Evolutionary conservation across 2,888 invertebrate genomes (phyloP).

Genomic region (Nephrotoma flavescens): DNA sequence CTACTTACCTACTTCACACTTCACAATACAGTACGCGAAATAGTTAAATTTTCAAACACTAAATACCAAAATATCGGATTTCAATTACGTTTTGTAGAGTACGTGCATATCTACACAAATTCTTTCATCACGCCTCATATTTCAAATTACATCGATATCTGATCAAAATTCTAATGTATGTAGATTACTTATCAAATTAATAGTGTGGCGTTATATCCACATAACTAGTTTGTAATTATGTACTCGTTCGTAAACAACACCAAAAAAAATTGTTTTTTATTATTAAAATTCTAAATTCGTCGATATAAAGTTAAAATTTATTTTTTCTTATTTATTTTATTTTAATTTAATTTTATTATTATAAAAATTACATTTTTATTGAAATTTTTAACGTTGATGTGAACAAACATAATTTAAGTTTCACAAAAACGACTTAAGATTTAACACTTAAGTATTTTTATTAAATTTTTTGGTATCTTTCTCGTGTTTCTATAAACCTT

Average conservation of each 20-base stretch:
- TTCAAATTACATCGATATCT: not conserved
- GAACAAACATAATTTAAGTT: constrained; percentile 1
- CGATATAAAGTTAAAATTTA: not conserved
- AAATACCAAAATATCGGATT: not conserved
- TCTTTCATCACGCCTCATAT: not conserved
- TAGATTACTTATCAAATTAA: not conserved
- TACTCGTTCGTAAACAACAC: not conserved
- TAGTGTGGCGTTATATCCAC: not conserved
- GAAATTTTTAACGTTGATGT: not conserved
- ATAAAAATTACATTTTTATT: constrained; percentile 1
- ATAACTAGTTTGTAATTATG: not conserved
- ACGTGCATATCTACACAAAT: not conserved
- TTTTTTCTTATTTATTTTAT: not conserved
- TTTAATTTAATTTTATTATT: constrained; percentile 1
- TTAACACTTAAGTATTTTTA: not conserved
- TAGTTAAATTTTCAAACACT: not conserved
- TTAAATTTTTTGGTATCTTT: not conserved
- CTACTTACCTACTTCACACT: not conserved
- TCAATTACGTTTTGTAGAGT: not conserved
- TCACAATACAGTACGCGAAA: not conserved
- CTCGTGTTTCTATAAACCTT: not conserved
- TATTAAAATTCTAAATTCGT: not conserved
- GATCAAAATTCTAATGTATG: not conserved
- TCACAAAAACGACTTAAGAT: not conserved
- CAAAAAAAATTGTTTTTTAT: not conserved